Base-by-base conservation (phyloP, 2,797 vertebrate genomes). In the Onychomys leucogaster region DNA sequence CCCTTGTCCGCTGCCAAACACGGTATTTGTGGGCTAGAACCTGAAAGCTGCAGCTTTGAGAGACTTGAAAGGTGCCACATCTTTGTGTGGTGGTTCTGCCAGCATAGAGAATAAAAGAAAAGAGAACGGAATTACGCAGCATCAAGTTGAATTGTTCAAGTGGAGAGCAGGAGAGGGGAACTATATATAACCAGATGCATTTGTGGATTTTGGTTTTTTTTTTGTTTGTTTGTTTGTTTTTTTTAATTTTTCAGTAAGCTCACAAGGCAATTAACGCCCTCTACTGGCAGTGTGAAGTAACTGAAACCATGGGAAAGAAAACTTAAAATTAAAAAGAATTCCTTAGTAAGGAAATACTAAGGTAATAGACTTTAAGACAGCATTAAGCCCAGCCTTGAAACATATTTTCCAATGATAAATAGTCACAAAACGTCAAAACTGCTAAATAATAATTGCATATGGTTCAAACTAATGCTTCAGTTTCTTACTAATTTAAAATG, bases 1-100 rank as follows among this genome's bases (percentile, higher is more conserved):
- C 95, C 94, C 97, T 98, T 93, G 96, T 97, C 95, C 43, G 55
- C 49, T 97, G 84, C 93, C 97, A 76, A 97, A 84, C n/a, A 84
- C 25, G 82, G 73, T 93, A 76, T 89, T 94, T 97, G 86, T 55
- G 82, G 0, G 94, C 69, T n/a, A 92, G 63, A 90, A 95, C 96
- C 73, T 46, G 75, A 96, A 97, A 55, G 81, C 90, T 46, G 89
- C 1, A 82, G 67, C 83, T 97, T 81, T 98, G 90, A 94, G 97
- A 80, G 63, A n/a, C 34, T 49, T 92, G 94, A 93, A 88, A 77
- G 49, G 27, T 34, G n/a, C n/a, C n/a, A n/a, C 83, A 92, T 96
- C 92, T 88, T 96, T 75, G n/a, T 75, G 91, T 90, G 83, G 61
- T 88, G 91, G 92, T 88, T 90, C 83, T 92, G 76, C 90, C 87